These are phyloP conservation scores for Cydia amplana DNA, from an alignment of 1,140 invertebrate species.

Conservation along the genomic window DNA sequence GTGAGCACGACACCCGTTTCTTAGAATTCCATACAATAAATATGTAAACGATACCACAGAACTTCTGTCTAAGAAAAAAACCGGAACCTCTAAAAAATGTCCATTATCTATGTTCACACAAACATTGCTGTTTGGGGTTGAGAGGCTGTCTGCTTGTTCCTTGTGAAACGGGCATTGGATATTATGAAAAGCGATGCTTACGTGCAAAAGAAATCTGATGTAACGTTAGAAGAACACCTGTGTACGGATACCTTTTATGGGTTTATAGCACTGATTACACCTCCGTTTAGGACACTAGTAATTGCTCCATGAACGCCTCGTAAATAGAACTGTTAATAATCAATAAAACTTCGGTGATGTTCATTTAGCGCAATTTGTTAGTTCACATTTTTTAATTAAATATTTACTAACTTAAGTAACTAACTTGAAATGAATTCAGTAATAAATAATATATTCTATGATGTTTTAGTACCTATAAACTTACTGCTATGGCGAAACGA, in stretches of 20 bases:
- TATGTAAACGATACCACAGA: slow-evolving; percentile 75
- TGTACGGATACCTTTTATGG: slow-evolving; percentile 62
- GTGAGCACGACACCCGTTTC: slow-evolving; percentile 66
- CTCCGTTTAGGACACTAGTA: slow-evolving; percentile 58
- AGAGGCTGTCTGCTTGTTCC: no score
- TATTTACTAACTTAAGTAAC: neutral
- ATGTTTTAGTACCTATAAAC: no score
- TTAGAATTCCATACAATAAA: slow-evolving; percentile 68
- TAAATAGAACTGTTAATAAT: slow-evolving; percentile 56
- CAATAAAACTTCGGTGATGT: slow-evolving; percentile 48
- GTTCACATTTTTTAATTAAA: neutral
- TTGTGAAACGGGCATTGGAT: slow-evolving; percentile 37
- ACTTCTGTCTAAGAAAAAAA: slow-evolving; percentile 67
- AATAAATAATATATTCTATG: neutral
- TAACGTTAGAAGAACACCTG: slow-evolving; percentile 54
- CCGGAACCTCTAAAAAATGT: neutral
- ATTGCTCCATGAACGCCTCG: slow-evolving; percentile 68
- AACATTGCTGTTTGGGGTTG: slow-evolving; percentile 26
- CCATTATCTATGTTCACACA: neutral
- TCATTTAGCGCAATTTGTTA: slow-evolving; percentile 48
- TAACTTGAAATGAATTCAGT: neutral
- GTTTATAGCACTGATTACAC: slow-evolving; percentile 68
- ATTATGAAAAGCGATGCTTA: neutral
- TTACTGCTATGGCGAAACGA: no score
- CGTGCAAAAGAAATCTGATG: neutral